Conservation (phyloP, 2,797 vertebrate genomes). For the Miichthys miiuy region DNA sequence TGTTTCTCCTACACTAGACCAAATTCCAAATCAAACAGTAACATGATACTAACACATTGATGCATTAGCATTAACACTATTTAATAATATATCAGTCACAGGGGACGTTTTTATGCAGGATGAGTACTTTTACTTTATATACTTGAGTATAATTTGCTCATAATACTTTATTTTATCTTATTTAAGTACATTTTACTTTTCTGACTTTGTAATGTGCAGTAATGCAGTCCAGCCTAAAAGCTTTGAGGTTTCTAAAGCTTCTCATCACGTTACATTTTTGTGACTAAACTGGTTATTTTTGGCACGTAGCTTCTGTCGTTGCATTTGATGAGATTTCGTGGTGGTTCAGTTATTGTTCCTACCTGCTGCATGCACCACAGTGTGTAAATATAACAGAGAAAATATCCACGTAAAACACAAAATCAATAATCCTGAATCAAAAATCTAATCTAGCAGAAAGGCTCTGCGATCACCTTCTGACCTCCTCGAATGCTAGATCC, state of each 20-base stretch:
- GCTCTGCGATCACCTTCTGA: constrained; percentile 43
- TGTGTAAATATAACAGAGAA: constrained; percentile 7
- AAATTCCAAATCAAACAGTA: no score
- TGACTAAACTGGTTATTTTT: constrained; percentile 30
- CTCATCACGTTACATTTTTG: constrained; percentile 18
- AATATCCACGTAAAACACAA: constrained; percentile 17
- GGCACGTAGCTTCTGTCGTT: constrained; percentile 4
- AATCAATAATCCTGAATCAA: constrained; percentile 70
- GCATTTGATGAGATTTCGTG: constrained; percentile 22
- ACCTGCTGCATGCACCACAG: constrained; percentile 3
- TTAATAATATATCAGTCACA: no score
- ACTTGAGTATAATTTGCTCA: no score
- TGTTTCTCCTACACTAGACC: no score
- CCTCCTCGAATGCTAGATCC: constrained; percentile 49
- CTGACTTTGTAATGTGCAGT: no score
- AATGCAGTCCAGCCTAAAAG: neutral
- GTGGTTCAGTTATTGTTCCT: constrained; percentile 10
- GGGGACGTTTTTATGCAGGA: no score
- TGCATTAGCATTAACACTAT: no score
- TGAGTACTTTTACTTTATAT: no score
- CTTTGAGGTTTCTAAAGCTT: constrained; percentile 9
- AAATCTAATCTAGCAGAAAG: constrained; percentile 64
- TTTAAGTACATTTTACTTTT: no score
- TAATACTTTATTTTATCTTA: no score
- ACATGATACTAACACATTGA: no score